Conservation (phyloP, 1,140 invertebrate genomes). For the Zaprionus nigranus region DNA sequence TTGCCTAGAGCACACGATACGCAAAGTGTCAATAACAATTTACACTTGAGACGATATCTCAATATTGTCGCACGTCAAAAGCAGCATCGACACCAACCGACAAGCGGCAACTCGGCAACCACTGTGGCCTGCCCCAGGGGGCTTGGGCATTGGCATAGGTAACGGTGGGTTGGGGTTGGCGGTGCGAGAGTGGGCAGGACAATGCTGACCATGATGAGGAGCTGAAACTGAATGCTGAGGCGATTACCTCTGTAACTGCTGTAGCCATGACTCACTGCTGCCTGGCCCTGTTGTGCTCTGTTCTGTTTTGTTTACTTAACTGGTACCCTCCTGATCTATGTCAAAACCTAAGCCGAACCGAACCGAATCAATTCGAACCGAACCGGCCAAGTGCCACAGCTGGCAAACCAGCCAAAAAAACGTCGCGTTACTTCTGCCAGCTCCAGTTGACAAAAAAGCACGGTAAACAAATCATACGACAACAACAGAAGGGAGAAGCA, state of each 20-base stretch:
- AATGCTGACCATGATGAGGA: constrained; percentile 42
- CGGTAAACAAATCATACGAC: constrained; percentile 16
- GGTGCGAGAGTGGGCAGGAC: constrained; percentile 8
- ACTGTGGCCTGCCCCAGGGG: background rate
- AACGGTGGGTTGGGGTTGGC: background rate
- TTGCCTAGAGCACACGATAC: constrained; percentile 49
- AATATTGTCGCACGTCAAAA: constrained; percentile 75
- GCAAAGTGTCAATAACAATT: constrained; percentile 81
- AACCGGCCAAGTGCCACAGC: background rate
- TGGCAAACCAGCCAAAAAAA: constrained; percentile 13
- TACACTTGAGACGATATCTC: constrained; percentile 82
- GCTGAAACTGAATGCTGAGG: constrained; percentile 27
- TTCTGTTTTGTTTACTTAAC: constrained; percentile 61
- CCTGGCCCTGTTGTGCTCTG: background rate
- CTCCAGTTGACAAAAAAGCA: constrained; percentile 14
- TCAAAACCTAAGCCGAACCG: constrained; percentile 14
- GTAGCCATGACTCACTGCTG: background rate
- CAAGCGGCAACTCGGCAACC: constrained; percentile 1
- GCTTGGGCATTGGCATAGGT: background rate
- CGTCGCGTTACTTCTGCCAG: background rate
- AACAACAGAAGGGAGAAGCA: constrained; percentile 8
- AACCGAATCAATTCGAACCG: constrained; percentile 1
- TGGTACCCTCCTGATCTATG: constrained; percentile 30
- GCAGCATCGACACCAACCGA: constrained; percentile 38
- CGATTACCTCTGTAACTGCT: constrained; percentile 19